phyloP scores from a whole-genome alignment of 53 echinoderm and acorn worm species.

The Echinarachnius parma region DNA sequence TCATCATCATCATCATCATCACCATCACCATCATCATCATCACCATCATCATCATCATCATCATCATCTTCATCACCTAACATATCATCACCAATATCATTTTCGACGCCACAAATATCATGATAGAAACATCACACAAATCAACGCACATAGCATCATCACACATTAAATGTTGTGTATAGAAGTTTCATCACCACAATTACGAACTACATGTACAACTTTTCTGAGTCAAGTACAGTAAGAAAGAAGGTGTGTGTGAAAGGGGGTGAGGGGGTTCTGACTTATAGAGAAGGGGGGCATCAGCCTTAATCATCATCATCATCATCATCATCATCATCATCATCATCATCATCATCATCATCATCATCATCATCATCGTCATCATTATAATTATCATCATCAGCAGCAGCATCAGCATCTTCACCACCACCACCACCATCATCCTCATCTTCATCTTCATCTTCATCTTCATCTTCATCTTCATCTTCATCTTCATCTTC shows the following conservation, averaged over 20 bases:
- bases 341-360: neutral
- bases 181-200: too few species aligned
- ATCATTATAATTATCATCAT: neutral
- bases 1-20: neutral
- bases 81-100: too few species aligned
- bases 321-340: neutral
- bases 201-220: too few species aligned
- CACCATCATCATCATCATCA: neutral
- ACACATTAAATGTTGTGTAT: too few species aligned
- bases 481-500: neutral
- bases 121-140: too few species aligned
- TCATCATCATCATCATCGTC: neutral
- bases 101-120: too few species aligned
- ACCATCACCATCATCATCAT: neutral
- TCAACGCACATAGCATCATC: too few species aligned
- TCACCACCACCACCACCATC: neutral
- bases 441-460: neutral
- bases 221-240: too few species aligned
- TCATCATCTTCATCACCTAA: neutral
- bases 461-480: neutral
- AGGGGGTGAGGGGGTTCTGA: too few species aligned
- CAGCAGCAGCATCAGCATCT: too few species aligned
- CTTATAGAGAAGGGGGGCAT: too few species aligned
- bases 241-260: too few species aligned
- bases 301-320: neutral